Evolutionary conservation across 2,888 invertebrate genomes (phyloP), one percentile per base, ranked within the genome.

Genomic region (Anodontia alba): DNA sequence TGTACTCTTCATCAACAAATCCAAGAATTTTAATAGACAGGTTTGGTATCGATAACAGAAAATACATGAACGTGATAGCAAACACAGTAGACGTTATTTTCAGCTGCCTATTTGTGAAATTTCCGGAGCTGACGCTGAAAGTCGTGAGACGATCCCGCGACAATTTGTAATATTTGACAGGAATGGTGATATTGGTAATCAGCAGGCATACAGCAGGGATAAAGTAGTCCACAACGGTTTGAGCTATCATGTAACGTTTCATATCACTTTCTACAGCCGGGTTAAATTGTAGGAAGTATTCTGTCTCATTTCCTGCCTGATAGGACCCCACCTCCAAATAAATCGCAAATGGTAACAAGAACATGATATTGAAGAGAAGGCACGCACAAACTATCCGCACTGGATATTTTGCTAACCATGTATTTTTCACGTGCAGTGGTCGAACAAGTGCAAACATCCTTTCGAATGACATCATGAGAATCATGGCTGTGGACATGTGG

Each of bases 381-480:
- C 80, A 80, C 0, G 70, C 10, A 5, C 29, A n/a, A 1, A 83
- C 75, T 0, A 80, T 71, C 8, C 54, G 12, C 20, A 31, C 43
- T 8, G 83, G 83, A 54, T 73, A 83, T 46, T 73, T 76, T 0
- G 76, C 62, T 1, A 83, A 51, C 78, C 75, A 78, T 15, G 72
- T 57, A 38, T 38, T 42, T 42, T 78, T 83, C 49, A 80, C 78
- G 1, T 71, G 68, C 29, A 83, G 76, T 31, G 83, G 83, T 15
- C 62, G 31, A 8, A 78, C 38, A 7, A 83, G 66, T 1, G 80
- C 83, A 1, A 78, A 1, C 46, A 78, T 57, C 20, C 83, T 66
- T 33, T 83, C 83, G 0, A 80, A 43, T 7, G 83, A 80, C 83
- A 83, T 83, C 17, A 83, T 73, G 10, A 83, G 42, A n/a, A 83